These are phyloP conservation scores for Holothuria scabra DNA, from an alignment of 53 echinoderm and acorn worm genomes.

Conservation along the genomic window DNA sequence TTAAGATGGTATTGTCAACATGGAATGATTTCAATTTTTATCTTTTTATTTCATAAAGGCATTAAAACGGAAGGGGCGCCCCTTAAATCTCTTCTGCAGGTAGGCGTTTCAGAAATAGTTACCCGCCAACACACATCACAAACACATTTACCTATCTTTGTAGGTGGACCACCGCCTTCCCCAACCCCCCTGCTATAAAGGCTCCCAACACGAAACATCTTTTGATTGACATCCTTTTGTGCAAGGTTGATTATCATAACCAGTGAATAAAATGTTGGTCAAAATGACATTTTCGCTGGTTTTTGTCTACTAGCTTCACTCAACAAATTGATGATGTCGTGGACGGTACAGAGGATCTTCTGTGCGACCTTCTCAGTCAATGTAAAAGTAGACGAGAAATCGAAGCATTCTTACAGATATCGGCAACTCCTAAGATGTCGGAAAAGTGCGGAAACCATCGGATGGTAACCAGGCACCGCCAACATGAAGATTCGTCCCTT, in stretches of 20 bases:
- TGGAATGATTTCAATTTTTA: too few species aligned
- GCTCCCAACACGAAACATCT: too few species aligned
- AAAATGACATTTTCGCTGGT: not conserved
- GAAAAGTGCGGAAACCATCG: not conserved
- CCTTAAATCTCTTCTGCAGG: too few species aligned
- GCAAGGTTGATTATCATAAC: not conserved
- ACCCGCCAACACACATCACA: too few species aligned
- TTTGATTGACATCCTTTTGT: not conserved
- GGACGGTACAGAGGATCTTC: not conserved
- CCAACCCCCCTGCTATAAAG: too few species aligned
- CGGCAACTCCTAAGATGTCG: not conserved
- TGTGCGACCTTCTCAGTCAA: conserved; percentile 18
- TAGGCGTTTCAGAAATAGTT: too few species aligned
- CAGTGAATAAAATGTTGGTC: not conserved
- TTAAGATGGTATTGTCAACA: too few species aligned
- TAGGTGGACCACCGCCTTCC: too few species aligned
- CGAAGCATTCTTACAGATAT: conserved; percentile 25
- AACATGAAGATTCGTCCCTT: not conserved
- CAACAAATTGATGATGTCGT: conserved; percentile 20
- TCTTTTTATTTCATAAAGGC: too few species aligned
- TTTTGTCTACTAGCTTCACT: conserved; percentile 2
- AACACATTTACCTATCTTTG: too few species aligned
- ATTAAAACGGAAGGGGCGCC: too few species aligned
- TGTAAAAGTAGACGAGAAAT: conserved; percentile 37
- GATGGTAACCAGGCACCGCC: not conserved